Evolutionary conservation across 2,113 vertebrate genomes (phyloP).

Genomic region (Macrotus californicus): DNA sequence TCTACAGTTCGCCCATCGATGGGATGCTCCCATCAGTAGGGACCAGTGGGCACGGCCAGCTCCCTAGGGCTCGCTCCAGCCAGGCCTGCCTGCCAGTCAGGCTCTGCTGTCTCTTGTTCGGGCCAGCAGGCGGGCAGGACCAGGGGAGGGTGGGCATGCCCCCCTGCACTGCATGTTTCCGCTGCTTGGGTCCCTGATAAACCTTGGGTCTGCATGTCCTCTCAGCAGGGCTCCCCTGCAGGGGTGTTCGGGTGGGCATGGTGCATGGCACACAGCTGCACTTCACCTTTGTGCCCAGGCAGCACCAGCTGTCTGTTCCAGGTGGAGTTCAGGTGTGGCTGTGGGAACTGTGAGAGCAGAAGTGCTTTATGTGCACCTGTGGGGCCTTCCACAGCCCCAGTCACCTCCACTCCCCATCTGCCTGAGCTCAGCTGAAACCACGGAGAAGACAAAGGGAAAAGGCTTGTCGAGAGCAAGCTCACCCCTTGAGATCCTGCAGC

Average conservation of each 20-base stretch:
- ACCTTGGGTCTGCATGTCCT: slow-evolving; percentile 56
- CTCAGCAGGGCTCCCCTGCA: slow-evolving; percentile 49
- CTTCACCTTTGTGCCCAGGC: slow-evolving; percentile 4
- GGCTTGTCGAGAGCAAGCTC: neutral
- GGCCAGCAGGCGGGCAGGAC: slow-evolving; percentile 75
- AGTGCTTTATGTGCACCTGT: neutral
- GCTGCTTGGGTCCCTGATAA: slow-evolving; percentile 57
- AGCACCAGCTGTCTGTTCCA: slow-evolving; percentile 55
- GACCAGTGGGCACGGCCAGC: slow-evolving; percentile 75
- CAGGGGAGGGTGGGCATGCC: slow-evolving; percentile 59
- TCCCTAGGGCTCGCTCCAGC: slow-evolving; percentile 45
- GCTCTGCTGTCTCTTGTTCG: slow-evolving; percentile 18
- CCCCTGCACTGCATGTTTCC: slow-evolving; percentile 71
- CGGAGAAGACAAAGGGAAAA: neutral
- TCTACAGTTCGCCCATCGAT: slow-evolving; percentile 85
- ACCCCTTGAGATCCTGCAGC: neutral
- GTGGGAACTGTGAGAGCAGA: neutral
- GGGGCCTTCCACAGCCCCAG: neutral
- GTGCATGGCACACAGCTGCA: slow-evolving; percentile 33
- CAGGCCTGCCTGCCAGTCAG: slow-evolving; percentile 42
- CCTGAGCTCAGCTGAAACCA: neutral
- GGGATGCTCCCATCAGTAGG: slow-evolving; percentile 82
- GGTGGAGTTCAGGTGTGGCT: slow-evolving; percentile 37
- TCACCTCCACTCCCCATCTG: neutral
- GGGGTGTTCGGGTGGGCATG: slow-evolving; percentile 3